Evolutionary conservation across 2,888 invertebrate genomes (phyloP), one percentile per base, ranked within the genome.

Genomic region (Gastracanthus pulcherrimus): DNA sequence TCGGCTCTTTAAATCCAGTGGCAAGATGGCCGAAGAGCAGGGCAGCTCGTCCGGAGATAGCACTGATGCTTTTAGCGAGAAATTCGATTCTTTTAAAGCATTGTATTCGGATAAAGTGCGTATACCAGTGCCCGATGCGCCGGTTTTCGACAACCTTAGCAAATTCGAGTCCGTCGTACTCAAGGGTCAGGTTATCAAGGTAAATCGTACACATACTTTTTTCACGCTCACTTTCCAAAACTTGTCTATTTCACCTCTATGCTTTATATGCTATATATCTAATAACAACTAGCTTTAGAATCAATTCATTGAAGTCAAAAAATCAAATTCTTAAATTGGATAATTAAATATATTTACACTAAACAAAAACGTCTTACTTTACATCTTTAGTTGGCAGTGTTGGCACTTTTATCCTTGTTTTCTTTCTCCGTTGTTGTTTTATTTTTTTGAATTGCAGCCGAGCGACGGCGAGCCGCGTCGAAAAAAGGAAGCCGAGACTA

Each of bases 1-100:
- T 16, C 34, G 16, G n/a, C 41, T 38, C 60, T 38, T 38, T 11
- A 23, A 29, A 55, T 38, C 23, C 41, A 79, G 75, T 83, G 16
- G n/a, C 31, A 86, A 84, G 13, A 90, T 90, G 90, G 89, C 88
- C 80, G 87, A 88, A 79, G 86, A 84, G 13, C 72, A 75, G 55
- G 86, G 84, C 13, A 80, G 80, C 29, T 81, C 84, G 84, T 90
- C 89, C 62, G 86, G 84, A 34, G 93, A 93, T 81, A 92, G 93
- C 60, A 91, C 91, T 86, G 93, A 95, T 86, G 91, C 93, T 70
- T 91, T 88, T 51, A 94, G 94, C 89, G 92, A 92, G 7, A 88
- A 92, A 69, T 97, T 96, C 86, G 94, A 97, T 92, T 95, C 97
- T 0, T 51, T 96, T 2, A 94, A 94, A 88, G 96, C 95, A 0